Conservation (phyloP, 2,888 invertebrate species). For the Drosophila quinaria region DNA sequence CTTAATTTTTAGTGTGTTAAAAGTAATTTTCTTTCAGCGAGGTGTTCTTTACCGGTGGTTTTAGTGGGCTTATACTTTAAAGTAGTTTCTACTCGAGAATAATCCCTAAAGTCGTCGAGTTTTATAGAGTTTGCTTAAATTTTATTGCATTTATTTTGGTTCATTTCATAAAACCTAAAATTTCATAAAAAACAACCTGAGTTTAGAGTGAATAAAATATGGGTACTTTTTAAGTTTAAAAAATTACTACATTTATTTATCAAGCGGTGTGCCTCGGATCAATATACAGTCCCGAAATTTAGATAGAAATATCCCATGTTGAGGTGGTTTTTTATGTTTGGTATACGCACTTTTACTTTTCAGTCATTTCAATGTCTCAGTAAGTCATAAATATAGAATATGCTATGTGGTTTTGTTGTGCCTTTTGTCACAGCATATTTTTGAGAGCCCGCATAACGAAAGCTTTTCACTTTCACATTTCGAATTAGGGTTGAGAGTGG, state of each 20-base stretch:
- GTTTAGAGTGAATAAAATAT: slow-evolving; percentile 14
- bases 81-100: slow-evolving; percentile 43
- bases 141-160: slow-evolving; percentile 44
- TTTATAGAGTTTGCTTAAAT: slow-evolving; percentile 56
- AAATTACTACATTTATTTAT: background rate
- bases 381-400: slow-evolving; percentile 44
- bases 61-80: too few species aligned
- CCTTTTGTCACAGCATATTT: slow-evolving; percentile 24
- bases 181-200: slow-evolving; percentile 40
- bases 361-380: slow-evolving; percentile 17
- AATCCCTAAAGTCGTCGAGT: slow-evolving; percentile 52
- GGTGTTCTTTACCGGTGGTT: slow-evolving; percentile 5
- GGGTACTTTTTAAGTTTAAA: slow-evolving; percentile 49
- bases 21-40: too few species aligned
- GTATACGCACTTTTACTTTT: slow-evolving; percentile 8
- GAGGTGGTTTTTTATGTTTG: background rate
- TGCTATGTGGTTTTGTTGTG: slow-evolving; percentile 30
- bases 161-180: slow-evolving; percentile 12
- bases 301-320: too few species aligned
- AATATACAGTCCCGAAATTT: too few species aligned
- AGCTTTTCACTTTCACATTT: slow-evolving; percentile 57
- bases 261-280: too few species aligned
- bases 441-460: slow-evolving; percentile 28
- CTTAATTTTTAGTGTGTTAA: slow-evolving; percentile 34
- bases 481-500: too few species aligned